These are phyloP conservation scores for Venturia canescens DNA, from an alignment of 1,140 invertebrate genomes.

Conservation along the genomic window DNA sequence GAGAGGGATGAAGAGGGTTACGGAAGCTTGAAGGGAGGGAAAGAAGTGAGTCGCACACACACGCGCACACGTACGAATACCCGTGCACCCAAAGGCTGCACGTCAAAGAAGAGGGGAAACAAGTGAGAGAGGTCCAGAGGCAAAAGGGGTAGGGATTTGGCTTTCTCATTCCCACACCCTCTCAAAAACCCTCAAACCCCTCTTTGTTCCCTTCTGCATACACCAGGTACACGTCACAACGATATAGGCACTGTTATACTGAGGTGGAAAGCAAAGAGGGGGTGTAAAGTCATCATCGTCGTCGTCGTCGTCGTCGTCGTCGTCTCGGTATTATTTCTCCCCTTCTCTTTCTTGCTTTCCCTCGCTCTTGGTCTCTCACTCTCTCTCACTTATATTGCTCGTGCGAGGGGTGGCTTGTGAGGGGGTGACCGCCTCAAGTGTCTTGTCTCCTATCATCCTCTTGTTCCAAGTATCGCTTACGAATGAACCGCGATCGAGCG, in stretches of 20 bases:
- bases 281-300: constrained; percentile 37
- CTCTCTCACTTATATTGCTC: constrained; percentile 25
- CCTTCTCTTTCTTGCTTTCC: neutral
- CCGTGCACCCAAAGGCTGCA: constrained; percentile 15
- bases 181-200: constrained; percentile 10
- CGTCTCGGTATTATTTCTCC: neutral
- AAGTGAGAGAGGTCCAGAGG: constrained; percentile 18
- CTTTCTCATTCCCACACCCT: constrained; percentile 11
- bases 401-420: constrained; percentile 53
- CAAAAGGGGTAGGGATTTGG: constrained; percentile 43
- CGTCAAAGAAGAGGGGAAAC: constrained; percentile 36
- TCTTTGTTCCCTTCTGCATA: constrained; percentile 9
- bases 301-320: neutral
- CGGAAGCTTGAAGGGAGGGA: constrained; percentile 19
- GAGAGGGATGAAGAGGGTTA: constrained; percentile 5
- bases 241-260: constrained; percentile 17
- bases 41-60: constrained; percentile 4
- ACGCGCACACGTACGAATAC: neutral
- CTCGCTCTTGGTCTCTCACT: neutral
- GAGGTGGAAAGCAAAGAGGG: constrained; percentile 38
- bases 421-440: constrained; percentile 66
- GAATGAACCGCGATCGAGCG: constrained; percentile 70
- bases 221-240: constrained; percentile 4
- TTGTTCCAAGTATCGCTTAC: constrained; percentile 71
- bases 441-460: constrained; percentile 70